Percentiles rank a stretch among this genome's conserved stretches.
phyloP scores from a whole-genome alignment of 2,888 invertebrate species.

The Fissipunctia ypsillon region DNA sequence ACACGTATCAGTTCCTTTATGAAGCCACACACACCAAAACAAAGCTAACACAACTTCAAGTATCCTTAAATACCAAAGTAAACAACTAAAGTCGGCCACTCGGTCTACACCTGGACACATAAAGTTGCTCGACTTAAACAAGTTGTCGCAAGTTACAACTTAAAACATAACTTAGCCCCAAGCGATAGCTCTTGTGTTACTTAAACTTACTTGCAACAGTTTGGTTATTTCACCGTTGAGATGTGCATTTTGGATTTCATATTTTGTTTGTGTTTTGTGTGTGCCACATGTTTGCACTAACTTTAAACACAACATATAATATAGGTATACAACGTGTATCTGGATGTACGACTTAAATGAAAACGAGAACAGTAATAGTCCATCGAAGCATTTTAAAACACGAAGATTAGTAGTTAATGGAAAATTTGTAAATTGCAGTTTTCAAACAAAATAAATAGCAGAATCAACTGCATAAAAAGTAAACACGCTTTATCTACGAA shows the following conservation, averaged over 20 bases:
- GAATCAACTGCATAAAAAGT: no score
- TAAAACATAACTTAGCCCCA: constrained; percentile 46
- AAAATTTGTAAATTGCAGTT: no score
- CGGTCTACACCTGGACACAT: constrained; percentile 49
- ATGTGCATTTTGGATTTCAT: constrained; percentile 23
- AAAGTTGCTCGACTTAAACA: constrained; percentile 58
- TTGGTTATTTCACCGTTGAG: constrained; percentile 21
- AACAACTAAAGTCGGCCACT: constrained; percentile 40
- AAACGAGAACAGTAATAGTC: no score
- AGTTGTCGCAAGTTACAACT: constrained; percentile 56
- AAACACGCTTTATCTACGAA: no score
- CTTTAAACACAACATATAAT: neutral
- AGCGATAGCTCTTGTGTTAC: constrained; percentile 46
- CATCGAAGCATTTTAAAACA: no score
- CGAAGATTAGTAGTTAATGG: no score
- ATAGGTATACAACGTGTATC: no score
- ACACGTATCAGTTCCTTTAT: neutral
- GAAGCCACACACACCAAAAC: neutral
- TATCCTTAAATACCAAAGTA: constrained; percentile 33
- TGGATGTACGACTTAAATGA: no score
- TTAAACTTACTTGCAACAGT: constrained; percentile 26
- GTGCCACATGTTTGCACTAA: neutral
- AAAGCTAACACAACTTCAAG: constrained; percentile 31
- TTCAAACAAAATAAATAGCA: no score
- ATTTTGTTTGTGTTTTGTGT: constrained; percentile 13